Evolutionary conservation across 2,888 invertebrate genomes (phyloP), one percentile per base, ranked within the genome.

Genomic region (Eurois occulta): DNA sequence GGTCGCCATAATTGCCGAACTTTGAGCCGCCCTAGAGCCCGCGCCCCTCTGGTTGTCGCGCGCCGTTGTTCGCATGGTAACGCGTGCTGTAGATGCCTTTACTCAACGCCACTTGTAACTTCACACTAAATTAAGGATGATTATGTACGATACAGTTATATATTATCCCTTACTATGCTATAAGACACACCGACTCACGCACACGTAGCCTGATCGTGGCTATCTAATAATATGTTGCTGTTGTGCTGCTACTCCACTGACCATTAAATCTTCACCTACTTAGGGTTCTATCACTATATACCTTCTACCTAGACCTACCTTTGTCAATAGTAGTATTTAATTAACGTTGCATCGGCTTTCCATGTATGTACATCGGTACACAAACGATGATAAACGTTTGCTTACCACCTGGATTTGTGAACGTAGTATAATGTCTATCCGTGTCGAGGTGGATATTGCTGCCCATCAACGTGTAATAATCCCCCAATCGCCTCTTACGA

Each of bases 1-100:
- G 96, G 96, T 96, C 95, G 94, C 94, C 95, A 93, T 96, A 96
- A 96, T 96, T 96, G 96, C 96, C 96, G 96, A 96, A 96, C 96
- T 96, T 96, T 94, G 94, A 91, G 91, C 91, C 93, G 92, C 91
- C 92, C 93, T 92, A 92, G 92, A 91, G 90, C 91, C 93, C 92
- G 91, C 92, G 85, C 90, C 92, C 91, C 93, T 87, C 91, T 92
- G 92, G 94, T 95, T 95, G 95, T 95, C 95, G 94, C 93, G 92
- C 93, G 93, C 94, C 94, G 94, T 95, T 95, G 95, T 95, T 95
- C 95, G 92, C 93, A 93, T 94, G 94, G 95, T 92, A 92, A 94
- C 94, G 93, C 93, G 93, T 93, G 93, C 91, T 93, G 93, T 93
- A 90, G 91, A 93, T 93, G 93, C 92, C 92, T 92, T 91, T 90